Evolutionary conservation across 2,797 vertebrate species (phyloP).

Genomic region (Siniperca obscura): DNA sequence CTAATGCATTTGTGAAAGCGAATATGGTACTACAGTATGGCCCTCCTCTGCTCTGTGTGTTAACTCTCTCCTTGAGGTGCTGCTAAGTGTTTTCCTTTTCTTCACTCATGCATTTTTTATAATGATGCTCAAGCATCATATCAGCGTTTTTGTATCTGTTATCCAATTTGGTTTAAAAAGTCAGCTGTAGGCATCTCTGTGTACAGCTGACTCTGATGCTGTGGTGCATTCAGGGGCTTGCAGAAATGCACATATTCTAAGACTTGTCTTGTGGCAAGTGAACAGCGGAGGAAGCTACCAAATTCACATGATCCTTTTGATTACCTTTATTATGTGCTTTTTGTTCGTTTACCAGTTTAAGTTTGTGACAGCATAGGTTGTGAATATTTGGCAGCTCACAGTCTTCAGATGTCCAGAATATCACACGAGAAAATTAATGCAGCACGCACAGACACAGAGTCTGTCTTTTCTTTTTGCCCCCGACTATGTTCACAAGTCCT

Average conservation of each 20-base stretch:
- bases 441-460: slow-evolving; percentile 8
- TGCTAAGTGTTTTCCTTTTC: background rate
- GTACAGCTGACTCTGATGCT: slow-evolving; percentile 10
- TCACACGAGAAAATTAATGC: background rate
- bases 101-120: slow-evolving; percentile 35
- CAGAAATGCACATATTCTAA: background rate
- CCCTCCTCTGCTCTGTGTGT: background rate
- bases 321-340: background rate
- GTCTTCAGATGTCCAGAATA: slow-evolving; percentile 4
- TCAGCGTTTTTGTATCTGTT: slow-evolving; percentile 7
- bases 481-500: background rate
- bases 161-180: slow-evolving; percentile 23
- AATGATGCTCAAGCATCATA: slow-evolving; percentile 8
- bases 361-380: background rate
- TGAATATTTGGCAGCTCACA: background rate
- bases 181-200: background rate
- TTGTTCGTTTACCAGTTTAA: background rate
- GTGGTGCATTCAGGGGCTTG: slow-evolving; percentile 25
- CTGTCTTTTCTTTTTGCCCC: background rate
- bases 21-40: background rate
- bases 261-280: background rate
- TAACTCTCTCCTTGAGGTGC: slow-evolving; percentile 11
- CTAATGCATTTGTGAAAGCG: slow-evolving; percentile 19
- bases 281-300: background rate
- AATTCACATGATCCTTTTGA: background rate